Base-by-base conservation (phyloP, 2,888 invertebrate species). In the Neocrepidodera transversa region DNA sequence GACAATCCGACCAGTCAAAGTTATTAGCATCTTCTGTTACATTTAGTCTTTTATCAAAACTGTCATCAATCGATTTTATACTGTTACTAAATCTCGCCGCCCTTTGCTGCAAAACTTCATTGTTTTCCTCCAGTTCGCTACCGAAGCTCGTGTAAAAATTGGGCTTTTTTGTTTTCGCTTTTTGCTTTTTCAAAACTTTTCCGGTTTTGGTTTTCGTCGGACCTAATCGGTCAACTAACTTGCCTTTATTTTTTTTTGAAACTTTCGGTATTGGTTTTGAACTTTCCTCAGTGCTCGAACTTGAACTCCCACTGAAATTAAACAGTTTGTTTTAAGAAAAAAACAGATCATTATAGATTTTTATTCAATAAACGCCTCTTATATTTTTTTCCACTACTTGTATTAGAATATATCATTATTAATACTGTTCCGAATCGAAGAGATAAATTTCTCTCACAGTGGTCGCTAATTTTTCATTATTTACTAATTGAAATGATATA, bases 1-100 rank as follows among this genome's bases (percentile, higher is more conserved):
- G 94, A 80, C 91, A 87, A 77, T 90, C 89, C 70, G 88, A 87
- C 81, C 93, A 87, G 81, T 95, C 94, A 81, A 93, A 88, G 73
- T 92, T 90, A 35, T 42, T 57, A 70, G 88, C 89, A 64, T 84
- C 71, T 6, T 14, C 40, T 23, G 65, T 64, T 45, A 74, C 65
- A 58, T 48, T 50, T 13, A 51, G 50, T 30, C 56, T 14, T 28
- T 61, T 60, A 51, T 35, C 52, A 30, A 18, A 26, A 18, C 18
- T 51, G 23, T 40, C 38, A 14, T 42, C 54, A 2, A 18, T 30
- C 17, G 50, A 50, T 32, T 28, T 53, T n/a, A 17, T 40, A 79
- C 72, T 53, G 65, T 82, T 84, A 71, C 84, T 86, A 83, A 97
- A 97, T 71, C 97, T 85, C 60, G 93, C 95, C 48, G 96, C 96